Evolutionary conservation across 2,113 vertebrate species (phyloP).

Genomic region (Struthio camelus): DNA sequence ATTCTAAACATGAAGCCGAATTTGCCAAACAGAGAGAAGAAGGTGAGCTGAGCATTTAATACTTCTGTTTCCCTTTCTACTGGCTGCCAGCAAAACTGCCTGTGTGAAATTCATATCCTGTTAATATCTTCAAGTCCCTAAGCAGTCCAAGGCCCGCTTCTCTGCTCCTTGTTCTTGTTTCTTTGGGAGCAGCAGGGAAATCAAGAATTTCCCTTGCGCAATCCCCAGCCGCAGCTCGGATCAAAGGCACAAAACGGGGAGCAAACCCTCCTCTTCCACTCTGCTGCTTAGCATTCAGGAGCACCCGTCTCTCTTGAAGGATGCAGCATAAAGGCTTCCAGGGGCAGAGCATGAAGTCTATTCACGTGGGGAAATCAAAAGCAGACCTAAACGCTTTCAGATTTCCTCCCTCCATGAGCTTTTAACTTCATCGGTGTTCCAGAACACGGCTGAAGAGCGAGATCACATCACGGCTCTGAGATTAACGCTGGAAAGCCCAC

Average conservation of each 20-base stretch:
- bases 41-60: neutral
- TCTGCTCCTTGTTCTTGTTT: neutral
- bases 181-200: neutral
- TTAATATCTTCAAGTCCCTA: neutral
- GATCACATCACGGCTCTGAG: rapidly evolving
- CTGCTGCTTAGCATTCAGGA: rapidly evolving
- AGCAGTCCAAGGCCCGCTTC: neutral
- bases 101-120: neutral
- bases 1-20: neutral
- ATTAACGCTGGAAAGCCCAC: rapidly evolving
- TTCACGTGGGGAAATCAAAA: neutral
- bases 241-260: neutral
- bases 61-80: neutral
- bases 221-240: rapidly evolving
- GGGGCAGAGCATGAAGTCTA: neutral
- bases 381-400: neutral
- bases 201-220: rapidly evolving
- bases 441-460: neutral
- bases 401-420: neutral
- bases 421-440: neutral
- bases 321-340: neutral
- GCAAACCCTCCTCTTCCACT: neutral
- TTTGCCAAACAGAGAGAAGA: neutral
- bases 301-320: neutral
- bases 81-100: neutral